Base-by-base conservation (phyloP, 2,113 vertebrate species). In the Thalassarche chlororhynchos region DNA sequence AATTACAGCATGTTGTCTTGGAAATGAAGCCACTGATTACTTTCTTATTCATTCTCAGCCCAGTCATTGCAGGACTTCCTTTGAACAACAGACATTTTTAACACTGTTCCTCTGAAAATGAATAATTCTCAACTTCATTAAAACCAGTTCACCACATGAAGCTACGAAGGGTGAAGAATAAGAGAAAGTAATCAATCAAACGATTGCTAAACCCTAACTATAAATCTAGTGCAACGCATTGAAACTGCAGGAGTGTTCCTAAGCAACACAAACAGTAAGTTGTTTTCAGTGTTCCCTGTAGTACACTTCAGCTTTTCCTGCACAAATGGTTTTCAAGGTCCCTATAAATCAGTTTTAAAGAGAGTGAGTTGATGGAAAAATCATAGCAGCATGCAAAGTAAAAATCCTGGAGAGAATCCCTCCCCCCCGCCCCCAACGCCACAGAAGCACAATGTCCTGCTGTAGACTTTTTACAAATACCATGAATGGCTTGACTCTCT, bases 301-400 rank as follows among this genome's bases (percentile, higher is more conserved):
- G 97, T 95, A 96, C 95, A 97, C 90, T 98, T 97, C 84, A 98
- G 97, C 66, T 97, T 98, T 98, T 95, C 97, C 96, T 96, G 94
- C 97, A 98, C 95, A 98, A 98, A 98, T 3, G 93, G 72, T 97
- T 98, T 98, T 96, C 91, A 96, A 97, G 93, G 96, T 96, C 88
- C 89, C 93, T 96, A 96, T 98, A 98, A 98, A 98, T 98, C 97
- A 97, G 96, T 94, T 98, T 98, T 97, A 97, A 98, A 97, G 97
- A 98, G 86, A 97, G 60, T 66, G 38, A 66, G 79, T 86, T 98
- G 96, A 97, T 97, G 95, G 91, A 97, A 97, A 98, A 97, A 96
- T 98, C 94, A 97, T 85, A 96, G 96, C 77, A 97, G 83, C 83
- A 97, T 95, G 96, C 78, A 97, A 97, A 98, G 47, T 90, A 94